These are phyloP conservation scores for Cepaea nemoralis DNA, from an alignment of 1,140 invertebrate species.

Conservation along the genomic window DNA sequence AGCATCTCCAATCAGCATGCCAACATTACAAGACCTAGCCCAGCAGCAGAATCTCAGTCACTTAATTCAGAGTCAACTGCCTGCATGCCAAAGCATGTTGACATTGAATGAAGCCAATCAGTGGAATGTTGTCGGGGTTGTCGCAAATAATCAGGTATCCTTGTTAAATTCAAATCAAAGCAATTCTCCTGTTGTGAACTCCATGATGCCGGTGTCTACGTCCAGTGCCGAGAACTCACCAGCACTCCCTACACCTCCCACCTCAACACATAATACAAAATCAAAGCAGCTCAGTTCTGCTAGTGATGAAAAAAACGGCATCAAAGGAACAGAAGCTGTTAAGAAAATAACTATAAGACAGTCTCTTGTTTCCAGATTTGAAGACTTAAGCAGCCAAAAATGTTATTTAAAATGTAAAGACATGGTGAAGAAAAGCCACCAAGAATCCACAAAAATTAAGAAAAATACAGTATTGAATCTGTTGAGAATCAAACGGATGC, in stretches of 20 bases:
- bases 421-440: neutral
- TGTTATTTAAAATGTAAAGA: conserved; percentile 22
- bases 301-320: neutral
- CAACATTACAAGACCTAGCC: neutral
- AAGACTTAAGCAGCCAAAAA: neutral
- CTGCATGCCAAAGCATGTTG: neutral
- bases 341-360: neutral
- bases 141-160: conserved; percentile 24
- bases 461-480: conserved; percentile 29
- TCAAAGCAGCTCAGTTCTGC: neutral
- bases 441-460: neutral
- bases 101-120: neutral
- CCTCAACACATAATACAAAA: neutral
- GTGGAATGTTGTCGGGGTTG: conserved; percentile 30
- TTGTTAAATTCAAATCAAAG: neutral
- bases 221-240: neutral
- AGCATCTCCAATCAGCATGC: neutral
- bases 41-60: conserved; percentile 21
- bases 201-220: neutral
- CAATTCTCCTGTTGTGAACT: neutral
- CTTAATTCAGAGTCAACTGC: neutral
- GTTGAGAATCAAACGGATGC: conserved; percentile 25
- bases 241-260: neutral
- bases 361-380: neutral
- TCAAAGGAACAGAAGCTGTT: neutral